Conservation (phyloP, 2,888 invertebrate species). For the Hyppa rectilinea region DNA sequence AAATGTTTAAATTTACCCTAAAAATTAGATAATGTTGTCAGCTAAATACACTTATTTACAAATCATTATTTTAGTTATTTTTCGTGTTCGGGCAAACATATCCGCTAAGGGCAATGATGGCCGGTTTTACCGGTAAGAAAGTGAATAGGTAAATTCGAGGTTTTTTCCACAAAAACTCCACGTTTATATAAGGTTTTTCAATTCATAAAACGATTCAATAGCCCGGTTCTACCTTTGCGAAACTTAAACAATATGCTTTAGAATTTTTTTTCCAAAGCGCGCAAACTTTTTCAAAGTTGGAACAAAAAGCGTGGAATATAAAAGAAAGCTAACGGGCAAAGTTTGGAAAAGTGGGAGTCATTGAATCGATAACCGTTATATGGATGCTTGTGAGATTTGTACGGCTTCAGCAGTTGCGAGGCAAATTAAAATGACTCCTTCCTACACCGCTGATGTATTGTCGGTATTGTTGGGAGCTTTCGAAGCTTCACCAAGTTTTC, state of each 20-base stretch:
- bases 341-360: constrained; percentile 70
- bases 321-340: constrained; percentile 61
- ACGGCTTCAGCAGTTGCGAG: constrained; percentile 77
- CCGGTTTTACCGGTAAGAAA: too few relatives aligned
- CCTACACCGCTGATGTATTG: constrained; percentile 64
- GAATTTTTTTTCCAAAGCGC: constrained; percentile 17
- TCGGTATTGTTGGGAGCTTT: constrained; percentile 55
- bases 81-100: too few relatives aligned
- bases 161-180: not conserved
- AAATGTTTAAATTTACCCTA: too few relatives aligned
- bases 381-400: constrained; percentile 65
- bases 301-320: constrained; percentile 32
- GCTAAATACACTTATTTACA: too few relatives aligned
- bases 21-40: too few relatives aligned
- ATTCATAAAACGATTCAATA: constrained; percentile 35
- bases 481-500: constrained; percentile 41
- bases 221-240: constrained; percentile 11
- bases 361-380: constrained; percentile 78
- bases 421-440: constrained; percentile 80
- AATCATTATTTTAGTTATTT: too few relatives aligned
- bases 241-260: constrained; percentile 41
- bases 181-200: constrained; percentile 2
- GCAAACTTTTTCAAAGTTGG: constrained; percentile 30
- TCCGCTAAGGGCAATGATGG: too few relatives aligned
- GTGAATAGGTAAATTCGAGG: not conserved